These are phyloP conservation scores for Coluber constrictor DNA, from an alignment of 2,797 vertebrate genomes.

Conservation along the genomic window DNA sequence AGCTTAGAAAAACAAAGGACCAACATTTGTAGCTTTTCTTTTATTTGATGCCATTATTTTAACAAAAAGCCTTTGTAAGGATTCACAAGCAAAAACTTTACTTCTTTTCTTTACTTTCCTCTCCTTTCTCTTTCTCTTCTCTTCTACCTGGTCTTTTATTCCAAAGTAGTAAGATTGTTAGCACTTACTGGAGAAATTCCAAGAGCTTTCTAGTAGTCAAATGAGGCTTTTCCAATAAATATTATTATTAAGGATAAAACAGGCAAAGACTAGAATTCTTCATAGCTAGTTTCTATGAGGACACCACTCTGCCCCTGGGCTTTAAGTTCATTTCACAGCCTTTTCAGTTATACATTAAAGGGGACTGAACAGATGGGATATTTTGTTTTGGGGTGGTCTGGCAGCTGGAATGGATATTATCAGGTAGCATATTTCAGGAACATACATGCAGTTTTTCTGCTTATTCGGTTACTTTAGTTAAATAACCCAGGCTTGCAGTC, in stretches of 20 bases:
- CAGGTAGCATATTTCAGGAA: background rate
- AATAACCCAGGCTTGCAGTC: background rate
- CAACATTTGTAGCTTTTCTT: background rate
- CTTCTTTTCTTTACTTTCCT: background rate
- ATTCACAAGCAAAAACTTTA: background rate
- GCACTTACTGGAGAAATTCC: background rate
- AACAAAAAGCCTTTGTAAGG: background rate
- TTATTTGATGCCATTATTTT: background rate
- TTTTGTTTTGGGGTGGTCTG: conserved; percentile 20
- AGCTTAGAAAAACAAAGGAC: background rate
- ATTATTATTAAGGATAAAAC: background rate
- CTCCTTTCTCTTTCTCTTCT: background rate
- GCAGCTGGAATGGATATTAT: background rate
- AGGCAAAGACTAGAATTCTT: conserved; percentile 10
- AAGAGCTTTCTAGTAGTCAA: background rate
- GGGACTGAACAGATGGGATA: conserved; percentile 51
- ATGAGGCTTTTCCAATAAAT: conserved; percentile 25
- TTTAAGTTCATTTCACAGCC: conserved; percentile 41
- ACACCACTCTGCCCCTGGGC: conserved; percentile 41
- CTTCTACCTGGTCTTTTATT: background rate
- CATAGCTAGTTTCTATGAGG: conserved; percentile 59
- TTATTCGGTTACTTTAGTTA: accelerated
- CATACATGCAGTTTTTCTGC: accelerated
- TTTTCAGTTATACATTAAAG: conserved; percentile 30
- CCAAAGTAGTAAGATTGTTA: background rate